Base-by-base conservation (phyloP, 2,888 invertebrate genomes). In the Hipparchia sbordonii region DNA sequence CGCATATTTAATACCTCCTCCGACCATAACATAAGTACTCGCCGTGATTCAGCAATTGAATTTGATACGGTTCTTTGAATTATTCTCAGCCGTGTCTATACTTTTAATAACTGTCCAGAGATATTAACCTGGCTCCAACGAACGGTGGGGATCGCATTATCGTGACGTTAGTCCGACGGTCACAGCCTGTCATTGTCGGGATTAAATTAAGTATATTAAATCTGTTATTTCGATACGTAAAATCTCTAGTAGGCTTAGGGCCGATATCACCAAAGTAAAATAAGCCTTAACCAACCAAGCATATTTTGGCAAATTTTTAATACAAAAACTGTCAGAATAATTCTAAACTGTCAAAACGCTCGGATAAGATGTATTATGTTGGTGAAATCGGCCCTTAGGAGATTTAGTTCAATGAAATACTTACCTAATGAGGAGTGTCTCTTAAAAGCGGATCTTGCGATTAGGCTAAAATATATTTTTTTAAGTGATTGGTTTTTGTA, bases 201-300 rank as follows among this genome's bases (percentile, higher is more conserved):
- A 89, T 90, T 89, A 90, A 90, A 91, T 90, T 87, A 85, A 84
- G 84, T 88, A 91, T 79, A 91, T 79, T 88, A 89, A 91, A 87
- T 82, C 82, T 82, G 84, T 91, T 91, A 91, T 85, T 87, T 85
- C 84, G 89, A 90, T 90, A 85, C 76, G 62, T 70, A 71, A 10
- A 74, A 73, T 74, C 74, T 72, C 63, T 72, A 8, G 57, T 7
- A 51, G 59, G 59, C 59, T 59, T 57, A 23, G 23, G 23, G 23
- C 23, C 23, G 23, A 23, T 23, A 23, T 23, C 23, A 23, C 23
- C 23, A 0, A 23, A 0, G 23, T 23, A 23, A 23, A 23, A 23
- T 23, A 23, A 23, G 23, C 23, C 23, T n/a, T n/a, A n/a, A n/a
- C n/a, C n/a, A n/a, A n/a, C n/a, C n/a, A n/a, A n/a, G n/a, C 23